Percentiles rank a stretch among this genome's conserved stretches.
Evolutionary conservation across 2,797 vertebrate genomes (phyloP).

Genomic region (Hafferia zeledoni): DNA sequence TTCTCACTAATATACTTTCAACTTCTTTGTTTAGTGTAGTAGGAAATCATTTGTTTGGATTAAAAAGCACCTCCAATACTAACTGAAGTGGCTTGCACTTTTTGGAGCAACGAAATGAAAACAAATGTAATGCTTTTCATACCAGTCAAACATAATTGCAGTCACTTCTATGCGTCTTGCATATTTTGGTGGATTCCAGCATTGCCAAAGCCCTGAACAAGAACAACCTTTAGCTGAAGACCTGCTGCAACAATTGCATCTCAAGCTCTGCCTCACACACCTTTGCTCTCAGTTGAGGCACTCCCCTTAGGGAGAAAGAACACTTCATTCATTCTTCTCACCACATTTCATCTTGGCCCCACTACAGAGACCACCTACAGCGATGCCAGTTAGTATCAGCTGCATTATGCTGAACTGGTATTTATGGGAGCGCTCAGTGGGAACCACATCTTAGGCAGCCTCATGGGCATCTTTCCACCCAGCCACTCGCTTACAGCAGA

Average conservation of each 20-base stretch:
- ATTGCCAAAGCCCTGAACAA: background rate
- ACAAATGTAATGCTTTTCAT: background rate
- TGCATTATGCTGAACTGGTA: slow-evolving; percentile 1
- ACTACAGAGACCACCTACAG: slow-evolving; percentile 47
- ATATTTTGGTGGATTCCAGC: background rate
- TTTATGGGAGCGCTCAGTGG: background rate
- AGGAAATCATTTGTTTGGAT: background rate
- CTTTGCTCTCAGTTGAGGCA: background rate
- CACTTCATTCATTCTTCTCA: background rate
- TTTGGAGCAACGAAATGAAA: background rate
- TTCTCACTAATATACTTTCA: background rate
- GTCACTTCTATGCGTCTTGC: background rate
- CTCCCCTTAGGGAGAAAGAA: background rate
- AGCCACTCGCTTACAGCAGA: background rate
- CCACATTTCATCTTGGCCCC: background rate
- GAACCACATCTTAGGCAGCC: slow-evolving; percentile 60
- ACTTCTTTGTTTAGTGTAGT: background rate
- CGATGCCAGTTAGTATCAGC: slow-evolving; percentile 4
- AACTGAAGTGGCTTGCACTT: background rate
- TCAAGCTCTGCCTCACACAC: background rate
- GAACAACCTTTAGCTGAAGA: background rate
- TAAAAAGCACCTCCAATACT: background rate
- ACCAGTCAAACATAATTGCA: background rate
- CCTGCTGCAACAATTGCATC: background rate
- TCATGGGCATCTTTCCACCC: slow-evolving; percentile 1